Evolutionary conservation across 1,140 invertebrate species (phyloP).

Genomic region (Drosophila dunni): DNA sequence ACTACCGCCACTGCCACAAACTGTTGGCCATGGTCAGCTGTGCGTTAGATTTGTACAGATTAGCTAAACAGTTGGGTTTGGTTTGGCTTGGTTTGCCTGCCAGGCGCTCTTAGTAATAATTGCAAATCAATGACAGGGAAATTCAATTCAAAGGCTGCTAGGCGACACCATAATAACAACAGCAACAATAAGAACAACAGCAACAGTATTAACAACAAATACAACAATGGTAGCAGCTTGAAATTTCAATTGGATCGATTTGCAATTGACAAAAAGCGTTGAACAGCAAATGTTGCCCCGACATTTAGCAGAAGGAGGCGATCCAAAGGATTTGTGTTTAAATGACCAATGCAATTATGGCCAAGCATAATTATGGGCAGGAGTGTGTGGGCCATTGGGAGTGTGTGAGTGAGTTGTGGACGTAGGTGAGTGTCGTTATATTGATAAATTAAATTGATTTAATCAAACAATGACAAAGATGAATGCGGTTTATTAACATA

Average conservation of each 20-base stretch:
- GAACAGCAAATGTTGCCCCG: slow-evolving; percentile 36
- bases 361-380: slow-evolving; percentile 50
- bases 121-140: slow-evolving; percentile 73
- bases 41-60: slow-evolving; percentile 52
- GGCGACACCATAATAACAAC: slow-evolving; percentile 43
- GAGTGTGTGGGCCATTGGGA: not conserved
- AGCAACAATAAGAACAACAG: slow-evolving; percentile 4
- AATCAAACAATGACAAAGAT: slow-evolving; percentile 64
- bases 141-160: slow-evolving; percentile 58
- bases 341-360: slow-evolving; percentile 72
- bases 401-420: not conserved
- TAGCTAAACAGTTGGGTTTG: slow-evolving; percentile 40
- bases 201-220: slow-evolving; percentile 23
- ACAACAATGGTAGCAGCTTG: slow-evolving; percentile 19
- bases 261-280: slow-evolving; percentile 57
- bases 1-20: slow-evolving; percentile 19
- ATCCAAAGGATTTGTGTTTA: slow-evolving; percentile 54
- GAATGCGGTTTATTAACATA: slow-evolving; percentile 32
- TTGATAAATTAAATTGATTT: slow-evolving; percentile 61
- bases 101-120: slow-evolving; percentile 62
- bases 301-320: slow-evolving; percentile 2
- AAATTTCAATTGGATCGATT: slow-evolving; percentile 67
- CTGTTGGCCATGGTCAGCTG: slow-evolving; percentile 22
- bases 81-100: slow-evolving; percentile 5
- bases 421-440: slow-evolving; percentile 17